Evolutionary conservation across 2,888 invertebrate species (phyloP).

Genomic region (Nephrotoma guestfalica): DNA sequence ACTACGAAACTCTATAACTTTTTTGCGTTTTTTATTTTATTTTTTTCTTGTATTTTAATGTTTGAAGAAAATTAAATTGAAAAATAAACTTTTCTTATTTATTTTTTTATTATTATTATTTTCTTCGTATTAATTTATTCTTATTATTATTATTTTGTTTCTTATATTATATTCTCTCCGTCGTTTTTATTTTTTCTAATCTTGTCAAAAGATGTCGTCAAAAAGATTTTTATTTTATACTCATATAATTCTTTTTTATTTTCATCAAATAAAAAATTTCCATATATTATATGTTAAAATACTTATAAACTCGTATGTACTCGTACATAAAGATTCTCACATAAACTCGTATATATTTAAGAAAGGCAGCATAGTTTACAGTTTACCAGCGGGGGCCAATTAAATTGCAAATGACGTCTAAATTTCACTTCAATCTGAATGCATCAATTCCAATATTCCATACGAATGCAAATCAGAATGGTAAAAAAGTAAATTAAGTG

Average conservation of each 20-base stretch:
- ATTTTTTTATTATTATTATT: neutral
- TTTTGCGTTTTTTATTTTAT: neutral
- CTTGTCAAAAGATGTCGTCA: conserved; percentile 1
- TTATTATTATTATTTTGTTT: neutral
- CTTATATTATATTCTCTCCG: neutral
- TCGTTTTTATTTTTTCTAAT: neutral
- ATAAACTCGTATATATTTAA: neutral
- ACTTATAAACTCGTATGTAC: neutral
- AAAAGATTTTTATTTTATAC: neutral
- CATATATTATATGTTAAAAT: neutral
- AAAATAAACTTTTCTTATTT: conserved; percentile 4
- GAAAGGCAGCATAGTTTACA: neutral
- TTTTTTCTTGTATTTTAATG: neutral
- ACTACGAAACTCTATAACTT: neutral
- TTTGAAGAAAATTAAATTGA: conserved; percentile 4
- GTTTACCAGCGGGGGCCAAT: too few relatives aligned
- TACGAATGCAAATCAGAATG: too few relatives aligned
- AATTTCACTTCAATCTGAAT: too few relatives aligned
- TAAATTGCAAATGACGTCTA: too few relatives aligned
- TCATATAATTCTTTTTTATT: neutral
- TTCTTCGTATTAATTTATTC: neutral
- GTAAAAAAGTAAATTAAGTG: too few relatives aligned
- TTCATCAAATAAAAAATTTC: neutral
- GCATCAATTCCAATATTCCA: too few relatives aligned
- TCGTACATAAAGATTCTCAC: neutral